Base-by-base conservation (phyloP, 2,888 invertebrate genomes). In the Phasia obesa region DNA sequence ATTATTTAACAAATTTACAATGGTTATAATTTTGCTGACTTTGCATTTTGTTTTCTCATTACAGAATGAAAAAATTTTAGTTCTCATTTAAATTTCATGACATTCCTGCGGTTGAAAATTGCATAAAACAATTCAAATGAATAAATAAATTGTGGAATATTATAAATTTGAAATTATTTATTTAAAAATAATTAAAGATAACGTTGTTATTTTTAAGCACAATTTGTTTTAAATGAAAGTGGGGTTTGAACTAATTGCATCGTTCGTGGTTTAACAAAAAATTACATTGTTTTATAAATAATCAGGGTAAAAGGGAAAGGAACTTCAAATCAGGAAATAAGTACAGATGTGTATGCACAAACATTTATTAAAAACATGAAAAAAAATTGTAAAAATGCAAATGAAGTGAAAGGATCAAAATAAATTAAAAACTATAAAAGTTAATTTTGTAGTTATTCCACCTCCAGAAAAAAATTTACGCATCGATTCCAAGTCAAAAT, bases 21-120 rank as follows among this genome's bases (percentile, higher is more conserved):
- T 42, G 13, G n/a, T n/a, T 42, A 49, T 31, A 47, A 53, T 53
- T 49, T 75, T 75, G 64, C 57, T 57, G 3, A 57, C 49, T 65
- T 55, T 15, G 27, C 49, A 25, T n/a, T 64, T 53, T 35, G 42
- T 38, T 49, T 1, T 17, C 35, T 5, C 2, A 7, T 51, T 6
- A 15, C 5, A 5, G 59, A 27, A 49, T 31, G 4, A 51, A 73
- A 51, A 27, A 25, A 27, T 42, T 53, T 42, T 9, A 49, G 23
- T 62, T 53, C 60, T 62, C 51, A 9, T 51, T 21, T 21, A 31
- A 31, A 55, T 53, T 53, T 27, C 4, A 62, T 13, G 19, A 21
- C 25, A 49, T 38, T 60, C 5, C n/a, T 53, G 73, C 1, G 44
- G 62, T 53, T 44, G 4, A 38, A 21, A 13, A 4, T 31, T 31